Evolutionary conservation across 2,113 vertebrate genomes (phyloP).

Genomic region (Laticauda laticaudata): DNA sequence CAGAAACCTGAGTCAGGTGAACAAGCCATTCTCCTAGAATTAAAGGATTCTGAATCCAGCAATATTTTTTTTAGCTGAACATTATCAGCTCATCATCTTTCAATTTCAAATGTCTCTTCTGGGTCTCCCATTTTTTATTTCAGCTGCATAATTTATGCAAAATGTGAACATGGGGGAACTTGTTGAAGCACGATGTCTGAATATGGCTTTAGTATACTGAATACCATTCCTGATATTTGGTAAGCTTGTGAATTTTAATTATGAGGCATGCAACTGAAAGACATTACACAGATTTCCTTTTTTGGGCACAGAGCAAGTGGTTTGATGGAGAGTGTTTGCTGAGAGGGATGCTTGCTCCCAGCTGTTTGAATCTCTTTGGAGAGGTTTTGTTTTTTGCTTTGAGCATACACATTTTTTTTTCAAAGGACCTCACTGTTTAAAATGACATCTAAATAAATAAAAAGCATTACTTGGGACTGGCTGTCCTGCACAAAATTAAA

Average conservation of each 20-base stretch:
- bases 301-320: conserved; percentile 22
- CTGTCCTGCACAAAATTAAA: not conserved
- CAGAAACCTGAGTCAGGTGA: not conserved
- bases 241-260: conserved; percentile 23
- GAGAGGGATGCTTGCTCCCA: not conserved
- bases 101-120: not conserved
- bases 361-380: conserved; percentile 16
- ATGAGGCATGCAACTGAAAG: conserved; percentile 2
- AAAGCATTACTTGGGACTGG: not conserved
- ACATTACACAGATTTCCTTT: conserved; percentile 30
- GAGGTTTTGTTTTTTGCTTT: not conserved
- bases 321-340: not conserved
- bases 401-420: not conserved
- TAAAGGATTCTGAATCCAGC: not conserved
- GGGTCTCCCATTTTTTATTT: not conserved
- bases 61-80: not conserved
- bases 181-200: not conserved
- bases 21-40: not conserved
- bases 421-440: not conserved
- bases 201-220: not conserved
- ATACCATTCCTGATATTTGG: not conserved
- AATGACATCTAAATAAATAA: not conserved
- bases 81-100: not conserved
- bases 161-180: not conserved
- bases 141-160: not conserved